Evolutionary conservation across 2,888 invertebrate species (phyloP), one percentile per base, ranked within the genome.

Genomic region (Nezara viridula): DNA sequence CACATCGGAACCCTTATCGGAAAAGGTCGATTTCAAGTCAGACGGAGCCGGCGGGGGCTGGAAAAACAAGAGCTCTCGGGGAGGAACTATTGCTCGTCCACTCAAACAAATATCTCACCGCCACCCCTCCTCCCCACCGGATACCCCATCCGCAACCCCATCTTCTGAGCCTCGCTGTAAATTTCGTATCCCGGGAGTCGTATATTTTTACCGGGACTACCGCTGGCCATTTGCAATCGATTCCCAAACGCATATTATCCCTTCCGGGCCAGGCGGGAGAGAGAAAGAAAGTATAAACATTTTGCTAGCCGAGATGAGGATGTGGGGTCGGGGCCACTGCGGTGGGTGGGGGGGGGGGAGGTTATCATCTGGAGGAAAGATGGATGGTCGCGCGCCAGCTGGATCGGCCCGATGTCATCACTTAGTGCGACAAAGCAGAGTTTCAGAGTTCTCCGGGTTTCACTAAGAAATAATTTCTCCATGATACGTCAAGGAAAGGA

Each of bases 191-290:
- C 81, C 24, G n/a, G 44, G 24, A 44, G 81, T 81, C 81, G 81
- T 81, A 81, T 81, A 81, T 81, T 81, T 66, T 44, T 44, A 81
- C 81, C 81, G 81, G 81, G n/a, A n/a, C 40, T 81, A 81, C 40
- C 21, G 40, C n/a, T 81, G 24, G 24, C 81, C 40, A 44, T 81
- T 81, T 44, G 40, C 40, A 81, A 81, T 81, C 81, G 81, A 81
- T 81, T 81, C 81, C 12, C 24, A 44, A 81, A 44, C 81, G 44
- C 40, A 81, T 40, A 81, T 81, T 81, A 81, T 81, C 40, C 81
- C 2, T 24, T n/a, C 24, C 44, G 40, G 44, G 10, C 32, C 32
- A 16, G 0, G 12, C 14, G 16, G 7, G 32, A 37, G 16, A 32
- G 7, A 66, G 19, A 66, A 9, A 32, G 44, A 44, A 10, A 6